These are phyloP conservation scores for Agrotis exclamationis DNA, from an alignment of 2,888 invertebrate genomes.

Conservation along the genomic window DNA sequence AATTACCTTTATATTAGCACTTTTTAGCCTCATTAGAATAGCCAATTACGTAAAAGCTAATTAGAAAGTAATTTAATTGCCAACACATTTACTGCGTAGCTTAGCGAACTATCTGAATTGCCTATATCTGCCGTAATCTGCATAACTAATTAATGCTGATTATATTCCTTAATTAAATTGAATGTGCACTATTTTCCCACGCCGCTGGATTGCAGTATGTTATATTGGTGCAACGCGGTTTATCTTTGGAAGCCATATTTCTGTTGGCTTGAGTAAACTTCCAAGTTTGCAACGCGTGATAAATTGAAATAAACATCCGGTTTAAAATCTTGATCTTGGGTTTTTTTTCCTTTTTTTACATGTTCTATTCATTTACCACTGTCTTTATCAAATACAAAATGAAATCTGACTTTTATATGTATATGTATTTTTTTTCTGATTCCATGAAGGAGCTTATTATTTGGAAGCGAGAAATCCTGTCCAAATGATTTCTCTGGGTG, in stretches of 20 bases:
- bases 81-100: constrained; percentile 35
- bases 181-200: constrained; percentile 48
- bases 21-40: constrained; percentile 39
- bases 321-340: not conserved
- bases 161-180: constrained; percentile 44
- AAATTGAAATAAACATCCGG: not conserved
- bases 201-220: not conserved
- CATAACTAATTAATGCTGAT: constrained; percentile 48
- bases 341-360: not conserved
- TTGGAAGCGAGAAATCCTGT: no score
- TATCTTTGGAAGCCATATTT: constrained; percentile 18
- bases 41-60: constrained; percentile 40
- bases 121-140: constrained; percentile 40
- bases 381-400: no score
- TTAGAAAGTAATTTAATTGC: constrained; percentile 46
- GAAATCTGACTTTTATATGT: not conserved
- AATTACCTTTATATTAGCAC: constrained; percentile 22
- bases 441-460: not conserved
- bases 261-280: not conserved
- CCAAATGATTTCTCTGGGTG: no score
- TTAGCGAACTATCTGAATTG: constrained; percentile 52
- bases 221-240: constrained; percentile 22
- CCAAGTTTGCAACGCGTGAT: not conserved
- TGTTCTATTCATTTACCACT: not conserved
- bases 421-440: not conserved